phyloP scores from a whole-genome alignment of 2,888 invertebrate species.

The Philonicus albiceps region DNA sequence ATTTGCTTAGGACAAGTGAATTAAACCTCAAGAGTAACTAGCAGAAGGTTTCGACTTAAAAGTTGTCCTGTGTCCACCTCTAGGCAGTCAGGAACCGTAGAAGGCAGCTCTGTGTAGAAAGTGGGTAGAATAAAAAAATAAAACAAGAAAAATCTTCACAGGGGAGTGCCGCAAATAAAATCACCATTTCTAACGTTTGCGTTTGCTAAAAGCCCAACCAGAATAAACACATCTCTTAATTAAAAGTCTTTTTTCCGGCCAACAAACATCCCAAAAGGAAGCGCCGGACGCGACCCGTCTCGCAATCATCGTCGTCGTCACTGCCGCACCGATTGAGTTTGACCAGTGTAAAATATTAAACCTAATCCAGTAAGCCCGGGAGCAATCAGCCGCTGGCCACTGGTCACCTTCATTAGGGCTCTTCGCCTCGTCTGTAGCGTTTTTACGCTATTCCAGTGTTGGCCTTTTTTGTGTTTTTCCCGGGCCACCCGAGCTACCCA shows the following conservation, averaged over 20 bases:
- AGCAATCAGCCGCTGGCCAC: slow-evolving; percentile 9
- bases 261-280: slow-evolving; percentile 12
- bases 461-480: neutral
- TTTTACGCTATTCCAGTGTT: neutral
- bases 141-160: neutral
- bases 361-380: slow-evolving; percentile 24
- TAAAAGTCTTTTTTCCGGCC: slow-evolving; percentile 11
- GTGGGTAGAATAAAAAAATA: neutral
- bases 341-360: slow-evolving; percentile 25
- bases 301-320: neutral
- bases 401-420: neutral
- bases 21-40: neutral
- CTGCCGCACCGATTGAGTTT: slow-evolving; percentile 1
- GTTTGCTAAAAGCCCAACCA: slow-evolving; percentile 20
- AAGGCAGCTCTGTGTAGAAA: neutral
- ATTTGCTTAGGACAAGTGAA: slow-evolving; percentile 20
- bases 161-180: neutral
- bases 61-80: neutral
- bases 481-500: neutral
- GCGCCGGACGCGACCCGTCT: neutral
- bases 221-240: slow-evolving; percentile 34
- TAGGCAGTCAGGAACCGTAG: neutral
- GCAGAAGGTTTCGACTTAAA: neutral
- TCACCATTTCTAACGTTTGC: slow-evolving; percentile 1
- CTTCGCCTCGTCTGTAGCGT: neutral